Conservation (phyloP, 2,797 vertebrate species). For the Clamator glandarius region DNA sequence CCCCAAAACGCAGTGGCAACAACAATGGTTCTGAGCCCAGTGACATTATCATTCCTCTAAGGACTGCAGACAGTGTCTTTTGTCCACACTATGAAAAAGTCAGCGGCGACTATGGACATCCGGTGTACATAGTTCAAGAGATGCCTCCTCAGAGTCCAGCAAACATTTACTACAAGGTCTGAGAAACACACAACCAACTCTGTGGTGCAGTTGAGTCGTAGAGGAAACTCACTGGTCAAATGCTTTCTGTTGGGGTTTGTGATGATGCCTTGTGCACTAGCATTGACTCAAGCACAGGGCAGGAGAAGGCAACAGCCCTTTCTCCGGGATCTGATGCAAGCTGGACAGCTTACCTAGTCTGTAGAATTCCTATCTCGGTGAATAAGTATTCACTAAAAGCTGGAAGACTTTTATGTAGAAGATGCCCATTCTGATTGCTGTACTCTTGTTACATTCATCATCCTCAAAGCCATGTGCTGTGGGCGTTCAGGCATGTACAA, state of each 20-base stretch:
- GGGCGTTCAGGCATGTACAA: constrained; percentile 69
- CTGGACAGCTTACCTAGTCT: constrained; percentile 80
- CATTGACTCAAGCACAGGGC: constrained; percentile 73
- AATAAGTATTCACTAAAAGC: constrained; percentile 73
- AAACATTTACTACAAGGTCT: constrained; percentile 99
- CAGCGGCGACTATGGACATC: constrained; percentile 98
- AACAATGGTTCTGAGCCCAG: constrained; percentile 98
- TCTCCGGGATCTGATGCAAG: constrained; percentile 69
- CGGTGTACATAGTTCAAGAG: constrained; percentile 99
- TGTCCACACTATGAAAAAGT: constrained; percentile 99
- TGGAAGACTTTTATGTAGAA: constrained; percentile 77
- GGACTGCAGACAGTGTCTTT: constrained; percentile 99
- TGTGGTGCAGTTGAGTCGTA: constrained; percentile 71
- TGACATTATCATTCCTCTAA: constrained; percentile 99
- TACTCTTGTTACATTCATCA: constrained; percentile 70
- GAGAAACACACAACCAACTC: constrained; percentile 74
- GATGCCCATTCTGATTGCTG: constrained; percentile 75
- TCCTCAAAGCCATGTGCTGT: constrained; percentile 77
- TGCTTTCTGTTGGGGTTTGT: constrained; percentile 78
- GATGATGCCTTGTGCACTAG: constrained; percentile 76
- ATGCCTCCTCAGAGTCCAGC: constrained; percentile 99
- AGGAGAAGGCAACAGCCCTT: constrained; percentile 63
- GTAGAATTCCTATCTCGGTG: constrained; percentile 75
- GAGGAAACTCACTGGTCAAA: constrained; percentile 78
- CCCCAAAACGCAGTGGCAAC: constrained; percentile 93